These are phyloP conservation scores for Picus viridis DNA, from an alignment of 2,797 vertebrate species.

Conservation along the genomic window DNA sequence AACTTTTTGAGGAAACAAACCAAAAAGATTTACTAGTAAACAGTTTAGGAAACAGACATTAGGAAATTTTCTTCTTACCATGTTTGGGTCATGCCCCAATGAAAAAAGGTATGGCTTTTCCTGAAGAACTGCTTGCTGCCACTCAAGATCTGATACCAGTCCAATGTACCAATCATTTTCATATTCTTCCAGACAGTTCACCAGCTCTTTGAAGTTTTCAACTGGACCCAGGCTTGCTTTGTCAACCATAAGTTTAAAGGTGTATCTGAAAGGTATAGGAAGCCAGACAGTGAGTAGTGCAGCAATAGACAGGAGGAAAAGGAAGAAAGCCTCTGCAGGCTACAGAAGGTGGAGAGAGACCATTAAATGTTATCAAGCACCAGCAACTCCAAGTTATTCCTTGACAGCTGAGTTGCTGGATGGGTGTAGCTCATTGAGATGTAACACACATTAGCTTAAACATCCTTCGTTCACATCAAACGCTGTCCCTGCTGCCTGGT, in stretches of 20 bases:
- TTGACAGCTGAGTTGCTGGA: background rate
- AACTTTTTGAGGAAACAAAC: background rate
- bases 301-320: background rate
- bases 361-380: background rate
- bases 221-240: constrained; percentile 93
- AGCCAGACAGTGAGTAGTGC: background rate
- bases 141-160: constrained; percentile 89
- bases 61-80: constrained; percentile 82
- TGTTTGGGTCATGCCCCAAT: constrained; percentile 92
- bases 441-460: background rate
- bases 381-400: background rate
- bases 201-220: constrained; percentile 88
- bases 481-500: background rate
- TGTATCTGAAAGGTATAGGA: constrained; percentile 83
- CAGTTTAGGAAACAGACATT: too few relatives aligned
- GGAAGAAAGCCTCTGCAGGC: background rate
- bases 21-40: background rate
- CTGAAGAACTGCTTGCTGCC: constrained; percentile 92
- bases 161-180: constrained; percentile 96
- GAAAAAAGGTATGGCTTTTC: constrained; percentile 96
- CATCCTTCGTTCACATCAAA: background rate
- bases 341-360: background rate
- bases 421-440: background rate
- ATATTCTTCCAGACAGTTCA: constrained; percentile 89
- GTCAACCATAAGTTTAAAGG: constrained; percentile 96